phyloP scores from a whole-genome alignment of 1,140 invertebrate species.

The Lutraria rhynchaena region DNA sequence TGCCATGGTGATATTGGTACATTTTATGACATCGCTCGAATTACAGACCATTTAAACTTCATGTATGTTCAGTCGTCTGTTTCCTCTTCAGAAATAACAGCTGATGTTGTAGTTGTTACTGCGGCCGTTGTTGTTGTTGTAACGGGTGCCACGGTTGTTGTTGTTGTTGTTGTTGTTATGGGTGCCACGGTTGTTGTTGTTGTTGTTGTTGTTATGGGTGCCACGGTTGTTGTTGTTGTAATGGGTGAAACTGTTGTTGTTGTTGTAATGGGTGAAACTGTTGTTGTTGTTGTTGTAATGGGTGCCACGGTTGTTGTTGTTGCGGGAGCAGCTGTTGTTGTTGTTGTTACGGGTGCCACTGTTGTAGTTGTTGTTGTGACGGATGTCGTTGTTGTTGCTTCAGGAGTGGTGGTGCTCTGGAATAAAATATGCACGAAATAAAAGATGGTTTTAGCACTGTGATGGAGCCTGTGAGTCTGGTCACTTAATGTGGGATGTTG shows the following conservation, averaged over 20 bases:
- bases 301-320: background rate
- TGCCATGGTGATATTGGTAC: no score
- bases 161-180: no score
- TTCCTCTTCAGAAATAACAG: no score
- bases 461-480: background rate
- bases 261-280: background rate
- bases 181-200: constrained; percentile 32
- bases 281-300: background rate
- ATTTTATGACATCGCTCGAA: no score
- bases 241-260: background rate
- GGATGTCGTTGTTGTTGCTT: background rate
- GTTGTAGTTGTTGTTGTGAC: background rate
- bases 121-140: background rate
- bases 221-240: background rate
- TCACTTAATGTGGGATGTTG: background rate
- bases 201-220: background rate
- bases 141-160: background rate
- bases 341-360: background rate
- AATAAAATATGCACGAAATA: background rate
- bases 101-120: no score
- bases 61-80: no score
- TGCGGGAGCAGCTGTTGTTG: background rate
- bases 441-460: background rate
- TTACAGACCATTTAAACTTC: no score
- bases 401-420: background rate